Conservation (phyloP, 2,888 invertebrate genomes). For the Osmoderma eremita region DNA sequence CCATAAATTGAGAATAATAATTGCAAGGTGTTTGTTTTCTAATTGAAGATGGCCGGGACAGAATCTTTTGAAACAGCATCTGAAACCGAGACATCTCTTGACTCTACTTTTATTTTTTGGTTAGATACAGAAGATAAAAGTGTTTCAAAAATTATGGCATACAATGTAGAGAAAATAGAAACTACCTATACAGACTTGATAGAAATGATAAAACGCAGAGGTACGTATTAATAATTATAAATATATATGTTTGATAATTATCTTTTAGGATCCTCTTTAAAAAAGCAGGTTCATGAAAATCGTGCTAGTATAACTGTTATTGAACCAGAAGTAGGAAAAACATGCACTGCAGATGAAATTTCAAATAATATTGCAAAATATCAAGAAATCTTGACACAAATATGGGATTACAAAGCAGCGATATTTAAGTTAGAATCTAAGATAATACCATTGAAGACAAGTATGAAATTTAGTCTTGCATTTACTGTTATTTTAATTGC, state of each 20-base stretch:
- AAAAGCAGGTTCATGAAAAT: background rate
- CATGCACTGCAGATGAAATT: background rate
- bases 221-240: background rate
- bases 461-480: slow-evolving; percentile 1
- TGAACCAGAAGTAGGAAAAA: background rate
- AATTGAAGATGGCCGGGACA: background rate
- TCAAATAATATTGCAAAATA: background rate
- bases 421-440: background rate
- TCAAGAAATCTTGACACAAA: background rate
- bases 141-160: slow-evolving; percentile 2
- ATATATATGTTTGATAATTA: background rate
- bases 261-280: background rate
- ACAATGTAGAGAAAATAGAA: background rate
- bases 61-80: background rate
- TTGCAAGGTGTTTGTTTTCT: too few relatives aligned
- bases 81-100: background rate
- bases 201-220: background rate
- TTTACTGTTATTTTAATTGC: background rate
- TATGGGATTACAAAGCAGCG: background rate
- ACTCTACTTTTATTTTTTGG: background rate
- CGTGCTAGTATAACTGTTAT: background rate
- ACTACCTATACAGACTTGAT: background rate
- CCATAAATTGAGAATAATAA: too few relatives aligned
- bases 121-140: background rate
- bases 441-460: background rate